Conservation (phyloP, 2,888 invertebrate genomes). For the Chloromyia formosa region DNA sequence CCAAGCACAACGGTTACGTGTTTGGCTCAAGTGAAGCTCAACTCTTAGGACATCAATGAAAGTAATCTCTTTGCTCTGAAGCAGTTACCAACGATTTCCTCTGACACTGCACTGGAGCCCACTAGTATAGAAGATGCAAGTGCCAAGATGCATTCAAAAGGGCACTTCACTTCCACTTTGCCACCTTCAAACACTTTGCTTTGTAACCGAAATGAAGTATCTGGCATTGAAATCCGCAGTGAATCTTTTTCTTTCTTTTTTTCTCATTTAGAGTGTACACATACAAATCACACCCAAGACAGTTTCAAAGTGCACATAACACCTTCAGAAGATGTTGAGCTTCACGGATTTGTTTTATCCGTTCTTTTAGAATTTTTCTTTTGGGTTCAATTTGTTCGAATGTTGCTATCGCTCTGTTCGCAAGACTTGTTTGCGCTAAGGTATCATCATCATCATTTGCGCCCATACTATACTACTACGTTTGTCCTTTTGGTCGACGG, state of each 20-base stretch:
- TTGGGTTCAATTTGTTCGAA: constrained; percentile 2
- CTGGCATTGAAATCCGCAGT: constrained; percentile 25
- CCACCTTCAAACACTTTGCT: not conserved
- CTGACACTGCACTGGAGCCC: constrained; percentile 19
- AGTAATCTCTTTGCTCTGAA: constrained; percentile 24
- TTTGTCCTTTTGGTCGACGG: constrained; percentile 7
- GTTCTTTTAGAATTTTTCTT: constrained; percentile 21
- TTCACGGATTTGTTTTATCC: not conserved
- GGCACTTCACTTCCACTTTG: constrained; percentile 11
- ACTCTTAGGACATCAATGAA: constrained; percentile 5
- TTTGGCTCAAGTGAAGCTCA: constrained; percentile 9
- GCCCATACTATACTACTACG: not conserved
- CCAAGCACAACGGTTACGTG: constrained; percentile 19
- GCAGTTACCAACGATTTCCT: constrained; percentile 8
- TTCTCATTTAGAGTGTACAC: no score
- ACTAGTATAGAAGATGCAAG: not conserved
- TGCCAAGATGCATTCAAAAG: not conserved
- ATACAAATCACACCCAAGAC: constrained; percentile 40
- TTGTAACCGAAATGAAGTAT: constrained; percentile 15
- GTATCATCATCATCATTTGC: constrained; percentile 33
- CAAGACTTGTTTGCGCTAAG: constrained; percentile 26
- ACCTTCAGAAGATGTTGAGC: constrained; percentile 4
- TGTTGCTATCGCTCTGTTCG: not conserved
- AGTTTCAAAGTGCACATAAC: constrained; percentile 27
- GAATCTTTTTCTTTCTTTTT: not conserved